Evolutionary conservation across 2,888 invertebrate genomes (phyloP).

Genomic region (Cerastis rubricosa): DNA sequence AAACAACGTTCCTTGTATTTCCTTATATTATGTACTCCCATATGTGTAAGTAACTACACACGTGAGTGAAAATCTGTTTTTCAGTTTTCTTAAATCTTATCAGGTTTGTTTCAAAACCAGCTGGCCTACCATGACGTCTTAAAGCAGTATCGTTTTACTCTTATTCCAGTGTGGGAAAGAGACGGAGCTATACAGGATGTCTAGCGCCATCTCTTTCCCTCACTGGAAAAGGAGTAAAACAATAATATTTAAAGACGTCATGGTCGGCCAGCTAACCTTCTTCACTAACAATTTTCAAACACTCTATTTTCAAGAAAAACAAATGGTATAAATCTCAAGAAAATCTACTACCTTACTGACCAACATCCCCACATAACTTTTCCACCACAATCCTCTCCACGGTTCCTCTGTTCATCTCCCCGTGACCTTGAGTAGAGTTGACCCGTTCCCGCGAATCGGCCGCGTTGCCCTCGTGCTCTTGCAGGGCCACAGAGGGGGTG

Average conservation of each 20-base stretch:
- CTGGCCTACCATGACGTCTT: too few species aligned
- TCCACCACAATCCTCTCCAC: conserved; percentile 68
- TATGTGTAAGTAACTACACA: too few species aligned
- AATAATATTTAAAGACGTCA: too few species aligned
- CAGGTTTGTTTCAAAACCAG: too few species aligned
- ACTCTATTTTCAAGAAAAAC: background rate
- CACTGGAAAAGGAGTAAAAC: too few species aligned
- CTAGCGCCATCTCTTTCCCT: too few species aligned
- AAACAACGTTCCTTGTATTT: background rate
- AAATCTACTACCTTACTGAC: conserved; percentile 13
- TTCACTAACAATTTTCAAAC: background rate
- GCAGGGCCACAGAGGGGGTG: conserved; percentile 39
- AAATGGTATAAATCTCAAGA: too few species aligned
- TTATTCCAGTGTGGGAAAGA: too few species aligned
- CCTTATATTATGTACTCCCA: background rate
- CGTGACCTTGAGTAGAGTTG: conserved; percentile 88
- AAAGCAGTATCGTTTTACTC: too few species aligned
- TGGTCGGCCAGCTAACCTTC: too few species aligned
- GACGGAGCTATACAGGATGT: too few species aligned
- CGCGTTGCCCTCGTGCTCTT: conserved; percentile 62
- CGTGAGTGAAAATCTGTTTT: background rate
- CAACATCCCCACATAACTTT: conserved; percentile 24
- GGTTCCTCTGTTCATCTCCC: conserved; percentile 73
- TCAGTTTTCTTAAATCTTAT: background rate
- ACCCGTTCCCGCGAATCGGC: conserved; percentile 88